These are phyloP conservation scores for Trichosurus vulpecula DNA, from an alignment of 2,797 vertebrate genomes.

Conservation along the genomic window DNA sequence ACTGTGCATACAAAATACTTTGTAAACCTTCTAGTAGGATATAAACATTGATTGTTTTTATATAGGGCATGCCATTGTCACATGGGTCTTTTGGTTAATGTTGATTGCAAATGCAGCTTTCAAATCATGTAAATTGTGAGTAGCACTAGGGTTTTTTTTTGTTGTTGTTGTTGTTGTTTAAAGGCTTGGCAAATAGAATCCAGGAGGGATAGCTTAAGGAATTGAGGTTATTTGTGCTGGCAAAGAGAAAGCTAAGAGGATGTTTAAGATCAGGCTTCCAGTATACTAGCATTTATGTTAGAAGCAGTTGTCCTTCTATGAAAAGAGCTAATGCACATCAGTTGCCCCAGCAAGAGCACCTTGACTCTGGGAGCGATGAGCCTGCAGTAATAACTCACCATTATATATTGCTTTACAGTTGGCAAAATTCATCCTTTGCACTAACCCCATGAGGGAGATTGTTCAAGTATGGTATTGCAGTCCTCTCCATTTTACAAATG, in stretches of 20 bases:
- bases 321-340: neutral
- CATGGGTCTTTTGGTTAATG: neutral
- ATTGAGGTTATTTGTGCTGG: constrained; percentile 34
- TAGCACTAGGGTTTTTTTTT: neutral
- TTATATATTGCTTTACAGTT: neutral
- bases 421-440: neutral
- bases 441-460: neutral
- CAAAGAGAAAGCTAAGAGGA: constrained; percentile 32
- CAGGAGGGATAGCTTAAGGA: constrained; percentile 8
- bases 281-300: neutral
- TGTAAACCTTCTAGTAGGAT: neutral
- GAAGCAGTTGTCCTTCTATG: neutral
- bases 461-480: neutral
- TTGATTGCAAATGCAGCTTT: neutral
- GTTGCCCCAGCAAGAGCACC: neutral
- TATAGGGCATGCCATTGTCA: neutral
- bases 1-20: neutral
- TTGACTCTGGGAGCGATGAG: neutral
- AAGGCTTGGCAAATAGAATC: constrained; percentile 30
- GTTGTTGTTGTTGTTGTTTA: constrained; percentile 29
- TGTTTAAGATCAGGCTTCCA: neutral
- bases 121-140: neutral
- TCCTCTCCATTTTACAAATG: neutral
- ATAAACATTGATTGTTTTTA: neutral
- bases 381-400: neutral